Conservation (phyloP, 2,113 vertebrate genomes). For the Eidolon helvum region DNA sequence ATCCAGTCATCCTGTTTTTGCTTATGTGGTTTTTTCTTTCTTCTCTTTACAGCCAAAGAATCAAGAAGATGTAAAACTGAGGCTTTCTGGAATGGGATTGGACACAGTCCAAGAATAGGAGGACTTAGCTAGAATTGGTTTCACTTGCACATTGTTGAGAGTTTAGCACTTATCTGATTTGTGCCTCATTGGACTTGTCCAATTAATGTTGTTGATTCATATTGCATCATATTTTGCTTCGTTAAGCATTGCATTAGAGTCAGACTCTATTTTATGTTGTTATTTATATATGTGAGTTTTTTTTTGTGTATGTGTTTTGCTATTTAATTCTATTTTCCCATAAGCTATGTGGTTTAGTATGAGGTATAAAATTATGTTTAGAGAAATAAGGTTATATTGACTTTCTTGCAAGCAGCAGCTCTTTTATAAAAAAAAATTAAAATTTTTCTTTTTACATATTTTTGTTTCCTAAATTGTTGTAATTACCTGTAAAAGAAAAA, state of each 20-base stretch:
- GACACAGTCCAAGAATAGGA: neutral
- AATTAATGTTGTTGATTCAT: slow-evolving; percentile 79
- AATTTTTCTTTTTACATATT: neutral
- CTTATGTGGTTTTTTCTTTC: neutral
- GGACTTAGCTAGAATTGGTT: neutral
- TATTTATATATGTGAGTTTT: slow-evolving; percentile 53
- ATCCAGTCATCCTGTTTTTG: neutral
- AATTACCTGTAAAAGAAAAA: neutral
- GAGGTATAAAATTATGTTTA: neutral
- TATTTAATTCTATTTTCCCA: slow-evolving; percentile 67
- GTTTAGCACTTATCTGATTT: slow-evolving; percentile 4
- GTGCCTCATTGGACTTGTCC: slow-evolving; percentile 54
- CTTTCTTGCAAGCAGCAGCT: slow-evolving; percentile 25
- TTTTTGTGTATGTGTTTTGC: slow-evolving; percentile 21
- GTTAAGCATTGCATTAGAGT: slow-evolving; percentile 73
- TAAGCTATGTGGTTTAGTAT: slow-evolving; percentile 28
- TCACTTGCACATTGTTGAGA: neutral
- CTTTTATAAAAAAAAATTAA: slow-evolving; percentile 34
- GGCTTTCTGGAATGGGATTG: neutral
- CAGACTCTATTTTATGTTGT: slow-evolving; percentile 61
- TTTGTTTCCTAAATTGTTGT: slow-evolving; percentile 26
- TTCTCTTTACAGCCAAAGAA: slow-evolving; percentile 63
- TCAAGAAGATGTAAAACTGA: slow-evolving; percentile 70
- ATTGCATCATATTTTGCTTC: slow-evolving; percentile 81
- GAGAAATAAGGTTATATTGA: neutral